Base-by-base conservation (phyloP, 1,140 invertebrate species). In the Homarus americanus region DNA sequence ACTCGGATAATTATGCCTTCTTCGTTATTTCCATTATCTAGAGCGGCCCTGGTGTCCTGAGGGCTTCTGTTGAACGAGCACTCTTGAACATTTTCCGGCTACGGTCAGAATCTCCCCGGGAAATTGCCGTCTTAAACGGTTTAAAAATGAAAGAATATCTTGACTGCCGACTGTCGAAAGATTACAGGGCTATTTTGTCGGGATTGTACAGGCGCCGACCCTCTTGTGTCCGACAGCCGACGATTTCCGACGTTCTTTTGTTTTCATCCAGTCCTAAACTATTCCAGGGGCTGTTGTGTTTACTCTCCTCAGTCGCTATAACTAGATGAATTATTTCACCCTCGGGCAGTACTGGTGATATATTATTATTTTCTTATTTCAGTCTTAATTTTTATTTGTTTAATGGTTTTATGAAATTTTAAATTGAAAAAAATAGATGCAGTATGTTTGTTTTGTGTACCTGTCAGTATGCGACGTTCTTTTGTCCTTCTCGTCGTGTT, bases 111-210 rank as follows among this genome's bases (percentile, higher is more conserved):
- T 49, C 83, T 73, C 83, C 24, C 83, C 24, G 83, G 79, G 83
- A 85, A 85, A 85, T 85, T 85, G 83, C 83, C 69, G 66, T 85
- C 83, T 85, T 85, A 85, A 85, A 85, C 83, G 83, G 83, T 85
- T 85, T 85, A 85, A 85, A 85, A 85, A 85, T 85, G 72, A 85
- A 73, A 73, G 83, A 85, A 85, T 85, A 85, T 85, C 83, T 85
- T 72, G 66, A 75, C 83, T 72, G 83, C 66, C 83, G 83, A 85
- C 83, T 85, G 66, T 85, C 83, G 66, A 75, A 85, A 75, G 83
- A 85, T 85, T 85, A 85, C 69, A 85, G 83, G 58, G 83, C 83
- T 85, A 85, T 85, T 85, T 75, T 73, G 83, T 40, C 58, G 83
- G 83, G 83, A 85, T 85, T 85, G 83, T 72, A 73, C 83, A 85